Conservation (phyloP, 2,113 vertebrate species). For the Phalacrocorax brasilianus region DNA sequence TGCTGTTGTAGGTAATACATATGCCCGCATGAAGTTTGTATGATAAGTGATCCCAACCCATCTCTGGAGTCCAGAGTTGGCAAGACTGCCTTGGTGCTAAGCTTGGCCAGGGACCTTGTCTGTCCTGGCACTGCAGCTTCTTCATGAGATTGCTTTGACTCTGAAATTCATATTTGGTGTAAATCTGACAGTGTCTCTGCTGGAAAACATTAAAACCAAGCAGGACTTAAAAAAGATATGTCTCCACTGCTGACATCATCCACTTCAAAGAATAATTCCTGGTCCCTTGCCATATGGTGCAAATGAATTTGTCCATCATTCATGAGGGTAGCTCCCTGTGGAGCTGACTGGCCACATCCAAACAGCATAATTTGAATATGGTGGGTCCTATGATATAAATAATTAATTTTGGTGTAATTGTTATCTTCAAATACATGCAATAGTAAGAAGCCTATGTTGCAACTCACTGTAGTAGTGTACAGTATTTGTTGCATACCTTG, state of each 20-base stretch:
- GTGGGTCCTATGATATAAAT: neutral
- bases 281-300: neutral
- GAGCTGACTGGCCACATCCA: neutral
- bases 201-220: neutral
- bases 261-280: neutral
- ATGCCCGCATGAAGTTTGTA: neutral
- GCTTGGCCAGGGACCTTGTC: rapidly evolving
- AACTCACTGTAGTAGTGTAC: neutral
- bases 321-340: neutral
- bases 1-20: neutral
- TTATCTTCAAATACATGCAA: neutral
- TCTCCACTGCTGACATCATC: neutral
- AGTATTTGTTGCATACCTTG: neutral
- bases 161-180: neutral
- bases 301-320: neutral
- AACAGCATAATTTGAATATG: neutral
- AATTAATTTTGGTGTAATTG: neutral
- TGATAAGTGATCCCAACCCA: neutral
- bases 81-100: neutral
- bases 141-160: neutral
- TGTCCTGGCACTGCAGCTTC: neutral
- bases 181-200: neutral
- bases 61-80: neutral
- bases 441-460: neutral
- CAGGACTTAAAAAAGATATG: neutral